phyloP scores from a whole-genome alignment of 37 sponge, comb jelly and placozoan genomes.

The Oopsacas minuta region DNA sequence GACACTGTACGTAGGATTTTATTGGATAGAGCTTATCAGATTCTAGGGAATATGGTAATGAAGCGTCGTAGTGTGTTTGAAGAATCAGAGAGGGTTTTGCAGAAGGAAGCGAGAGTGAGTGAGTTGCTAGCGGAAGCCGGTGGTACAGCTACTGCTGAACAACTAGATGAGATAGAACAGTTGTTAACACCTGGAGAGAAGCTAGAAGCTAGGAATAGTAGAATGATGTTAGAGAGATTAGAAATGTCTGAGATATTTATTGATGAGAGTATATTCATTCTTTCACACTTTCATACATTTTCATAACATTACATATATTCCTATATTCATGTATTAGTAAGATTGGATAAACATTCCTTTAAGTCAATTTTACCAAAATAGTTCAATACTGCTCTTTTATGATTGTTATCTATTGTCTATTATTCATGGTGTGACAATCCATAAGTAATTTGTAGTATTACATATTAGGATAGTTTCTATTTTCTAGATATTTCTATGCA shows the following conservation, averaged over 20 bases:
- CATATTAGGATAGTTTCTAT: too few species aligned
- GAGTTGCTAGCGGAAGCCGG: background rate
- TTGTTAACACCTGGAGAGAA: slow-evolving; percentile 8
- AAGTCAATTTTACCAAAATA: too few species aligned
- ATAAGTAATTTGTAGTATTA: too few species aligned
- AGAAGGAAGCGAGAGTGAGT: background rate
- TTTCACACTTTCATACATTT: background rate
- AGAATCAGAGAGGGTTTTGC: background rate
- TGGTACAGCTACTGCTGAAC: background rate
- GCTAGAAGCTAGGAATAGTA: background rate
- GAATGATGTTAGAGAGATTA: background rate
- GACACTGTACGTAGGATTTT: background rate
- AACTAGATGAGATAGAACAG: background rate
- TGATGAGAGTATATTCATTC: background rate
- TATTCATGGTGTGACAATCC: too few species aligned
- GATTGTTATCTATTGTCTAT: too few species aligned
- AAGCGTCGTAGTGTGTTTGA: background rate
- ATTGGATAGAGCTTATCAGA: background rate
- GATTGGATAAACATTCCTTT: too few species aligned
- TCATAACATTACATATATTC: too few species aligned
- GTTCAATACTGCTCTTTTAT: too few species aligned
- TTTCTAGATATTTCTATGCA: background rate
- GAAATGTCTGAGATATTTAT: background rate
- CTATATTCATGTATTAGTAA: too few species aligned
- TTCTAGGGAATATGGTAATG: background rate